A percentile compares a stretch with the other conserved stretches of the same genome.
Conservation (phyloP, 2,888 invertebrate species). For the Ophion slaviceki region DNA sequence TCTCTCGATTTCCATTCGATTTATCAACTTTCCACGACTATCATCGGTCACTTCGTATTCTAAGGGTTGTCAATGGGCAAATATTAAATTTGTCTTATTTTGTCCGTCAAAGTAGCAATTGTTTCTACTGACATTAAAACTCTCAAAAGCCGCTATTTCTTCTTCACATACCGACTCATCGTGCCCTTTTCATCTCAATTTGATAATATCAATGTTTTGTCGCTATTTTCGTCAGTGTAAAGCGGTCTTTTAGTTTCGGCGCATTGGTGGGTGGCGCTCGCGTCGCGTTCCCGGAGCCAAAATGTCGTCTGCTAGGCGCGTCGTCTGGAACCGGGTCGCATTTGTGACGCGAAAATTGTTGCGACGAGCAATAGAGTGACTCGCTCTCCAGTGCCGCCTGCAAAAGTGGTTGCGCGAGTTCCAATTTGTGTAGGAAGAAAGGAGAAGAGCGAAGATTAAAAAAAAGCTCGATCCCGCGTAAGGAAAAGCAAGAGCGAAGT, state of each 20-base stretch:
- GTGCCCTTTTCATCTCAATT: too few species aligned
- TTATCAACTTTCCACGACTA: too few species aligned
- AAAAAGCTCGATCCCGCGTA: constrained; percentile 1
- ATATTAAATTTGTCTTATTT: too few species aligned
- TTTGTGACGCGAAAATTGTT: constrained; percentile 77
- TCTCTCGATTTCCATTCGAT: too few species aligned
- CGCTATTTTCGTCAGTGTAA: constrained; percentile 61
- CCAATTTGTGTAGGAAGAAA: constrained; percentile 23
- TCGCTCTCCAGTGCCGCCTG: constrained; percentile 26
- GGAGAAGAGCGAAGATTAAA: background rate
- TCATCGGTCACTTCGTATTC: too few species aligned
- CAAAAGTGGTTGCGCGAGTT: constrained; percentile 9
- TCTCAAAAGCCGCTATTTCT: too few species aligned
- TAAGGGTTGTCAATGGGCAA: too few species aligned
- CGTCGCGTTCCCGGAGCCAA: constrained; percentile 70
- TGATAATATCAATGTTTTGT: background rate
- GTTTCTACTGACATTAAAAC: too few species aligned
- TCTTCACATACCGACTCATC: too few species aligned
- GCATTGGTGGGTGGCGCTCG: constrained; percentile 64
- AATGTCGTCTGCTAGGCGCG: constrained; percentile 82
- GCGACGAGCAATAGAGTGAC: constrained; percentile 73
- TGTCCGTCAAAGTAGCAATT: too few species aligned
- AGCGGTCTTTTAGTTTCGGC: constrained; percentile 65
- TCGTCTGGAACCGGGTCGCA: constrained; percentile 80
- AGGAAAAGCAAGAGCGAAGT: constrained; percentile 14